Evolutionary conservation across 2,888 invertebrate genomes (phyloP).

Genomic region (Drosophila formosana): DNA sequence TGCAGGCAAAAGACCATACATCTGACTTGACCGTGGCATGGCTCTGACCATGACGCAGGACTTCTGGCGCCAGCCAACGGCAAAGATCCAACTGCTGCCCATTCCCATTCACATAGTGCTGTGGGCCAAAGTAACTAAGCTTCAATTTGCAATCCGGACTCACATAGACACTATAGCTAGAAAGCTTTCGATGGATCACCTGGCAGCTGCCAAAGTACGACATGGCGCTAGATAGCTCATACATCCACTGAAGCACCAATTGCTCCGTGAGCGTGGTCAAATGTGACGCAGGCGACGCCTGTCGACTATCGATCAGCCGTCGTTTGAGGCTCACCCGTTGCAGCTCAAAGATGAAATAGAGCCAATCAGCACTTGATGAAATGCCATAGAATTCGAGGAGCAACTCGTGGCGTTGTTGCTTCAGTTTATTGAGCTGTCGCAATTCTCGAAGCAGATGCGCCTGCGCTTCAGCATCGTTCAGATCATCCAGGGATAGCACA

Average conservation of each 20-base stretch:
- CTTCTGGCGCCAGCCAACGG: conserved; percentile 93
- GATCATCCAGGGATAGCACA: conserved; percentile 87
- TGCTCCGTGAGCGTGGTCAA: conserved; percentile 88
- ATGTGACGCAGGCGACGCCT: conserved; percentile 83
- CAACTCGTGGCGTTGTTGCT: conserved; percentile 89
- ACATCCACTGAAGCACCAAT: conserved; percentile 88
- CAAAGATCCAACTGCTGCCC: conserved; percentile 89
- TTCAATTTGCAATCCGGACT: conserved; percentile 89
- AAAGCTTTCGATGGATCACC: conserved; percentile 90
- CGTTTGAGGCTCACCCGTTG: conserved; percentile 89
- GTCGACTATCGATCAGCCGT: conserved; percentile 88
- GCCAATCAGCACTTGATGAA: conserved; percentile 91
- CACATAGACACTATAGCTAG: conserved; percentile 90
- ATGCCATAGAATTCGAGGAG: conserved; percentile 91
- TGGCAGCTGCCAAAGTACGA: conserved; percentile 89
- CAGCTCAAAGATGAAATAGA: conserved; percentile 91
- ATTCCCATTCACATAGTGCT: conserved; percentile 88
- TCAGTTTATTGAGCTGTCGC: conserved; percentile 89
- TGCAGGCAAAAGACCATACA: conserved; percentile 93
- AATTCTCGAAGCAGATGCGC: conserved; percentile 89
- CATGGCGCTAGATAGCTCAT: conserved; percentile 90
- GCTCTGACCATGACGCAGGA: conserved; percentile 87
- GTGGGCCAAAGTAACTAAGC: conserved; percentile 91
- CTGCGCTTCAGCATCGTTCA: conserved; percentile 84
- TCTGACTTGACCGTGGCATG: conserved; percentile 90